Base-by-base conservation (phyloP, 2,113 vertebrate genomes). In the Thunnus maccoyii region DNA sequence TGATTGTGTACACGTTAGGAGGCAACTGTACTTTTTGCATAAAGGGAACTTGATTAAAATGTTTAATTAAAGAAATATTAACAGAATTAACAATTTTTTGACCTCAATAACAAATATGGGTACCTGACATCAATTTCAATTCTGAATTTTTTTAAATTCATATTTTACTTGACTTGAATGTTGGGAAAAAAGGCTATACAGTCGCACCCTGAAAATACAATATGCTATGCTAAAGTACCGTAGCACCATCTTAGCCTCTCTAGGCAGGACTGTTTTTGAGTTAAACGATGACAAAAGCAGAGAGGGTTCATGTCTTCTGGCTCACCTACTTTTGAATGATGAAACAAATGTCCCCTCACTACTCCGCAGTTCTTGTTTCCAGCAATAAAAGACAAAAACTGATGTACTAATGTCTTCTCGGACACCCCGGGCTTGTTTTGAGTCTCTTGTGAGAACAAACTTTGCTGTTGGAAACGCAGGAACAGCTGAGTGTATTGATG, bases 221-320 rank as follows among this genome's bases (percentile, higher is more conserved):
- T 7, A 52, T 57, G 67, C 58, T 64, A 58, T 73, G 82, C 60
- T 0, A 50, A 71, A 61, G 46, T 85, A 84, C 67, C 70, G 18
- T 18, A 79, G 88, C 84, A 84, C 86, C 86, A 58, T 70, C 47
- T 74, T 5, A n/a, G 54, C 75, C 66, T 89, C 18, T 70, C 20
- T 7, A 15, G 64, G 72, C 72, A 76, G 51, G 72, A 56, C 57
- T 47, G 50, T 62, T 81, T 20, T 14, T 16, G 36, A 36, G 30
- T 61, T 62, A 13, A 67, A 76, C 0, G 18, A 70, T 54, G 44
- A 86, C 58, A 79, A 54, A 76, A 70, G 51, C 51, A 55, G 58
- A 77, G 44, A 44, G 27, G 48, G 55, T 55, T 48, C 5, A 46
- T 69, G 54, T 72, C 68, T 18, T 72, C 66, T 47, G 54, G 54